Evolutionary conservation across 2,113 vertebrate genomes (phyloP).

Genomic region (Hippocampus guttulatus): DNA sequence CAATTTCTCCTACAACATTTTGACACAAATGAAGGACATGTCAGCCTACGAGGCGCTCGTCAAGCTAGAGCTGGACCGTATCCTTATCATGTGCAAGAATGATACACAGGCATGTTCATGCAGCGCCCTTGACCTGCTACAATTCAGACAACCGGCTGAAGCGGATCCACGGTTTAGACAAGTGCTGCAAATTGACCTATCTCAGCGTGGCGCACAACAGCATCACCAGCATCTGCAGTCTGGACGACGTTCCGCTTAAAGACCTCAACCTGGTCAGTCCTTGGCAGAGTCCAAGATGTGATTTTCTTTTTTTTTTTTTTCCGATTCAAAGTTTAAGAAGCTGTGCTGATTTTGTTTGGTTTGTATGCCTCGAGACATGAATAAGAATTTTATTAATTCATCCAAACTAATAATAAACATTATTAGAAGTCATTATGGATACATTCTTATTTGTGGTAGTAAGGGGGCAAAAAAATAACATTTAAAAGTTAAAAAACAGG

Average conservation of each 20-base stretch:
- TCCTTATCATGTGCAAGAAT: slow-evolving; percentile 72
- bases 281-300: background rate
- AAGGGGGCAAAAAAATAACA: background rate
- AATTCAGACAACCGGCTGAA: slow-evolving; percentile 77
- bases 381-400: background rate
- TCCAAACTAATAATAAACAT: background rate
- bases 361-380: background rate
- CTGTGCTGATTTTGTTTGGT: background rate
- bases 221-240: slow-evolving; percentile 67
- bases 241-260: slow-evolving; percentile 76
- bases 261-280: slow-evolving; percentile 79
- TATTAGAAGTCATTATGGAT: background rate
- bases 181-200: slow-evolving; percentile 74
- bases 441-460: no score
- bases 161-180: slow-evolving; percentile 79
- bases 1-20: slow-evolving; percentile 83
- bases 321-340: background rate
- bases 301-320: slow-evolving; percentile 7
- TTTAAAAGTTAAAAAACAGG: no score
- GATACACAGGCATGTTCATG: background rate
- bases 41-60: slow-evolving; percentile 72
- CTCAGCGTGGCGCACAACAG: slow-evolving; percentile 85
- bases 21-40: slow-evolving; percentile 83
- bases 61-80: slow-evolving; percentile 85
- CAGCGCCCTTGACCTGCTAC: slow-evolving; percentile 61